Evolutionary conservation across 37 sponge, comb jelly and placozoan genomes (phyloP).

Genomic region (Chondrilla cf. caribensis): DNA sequence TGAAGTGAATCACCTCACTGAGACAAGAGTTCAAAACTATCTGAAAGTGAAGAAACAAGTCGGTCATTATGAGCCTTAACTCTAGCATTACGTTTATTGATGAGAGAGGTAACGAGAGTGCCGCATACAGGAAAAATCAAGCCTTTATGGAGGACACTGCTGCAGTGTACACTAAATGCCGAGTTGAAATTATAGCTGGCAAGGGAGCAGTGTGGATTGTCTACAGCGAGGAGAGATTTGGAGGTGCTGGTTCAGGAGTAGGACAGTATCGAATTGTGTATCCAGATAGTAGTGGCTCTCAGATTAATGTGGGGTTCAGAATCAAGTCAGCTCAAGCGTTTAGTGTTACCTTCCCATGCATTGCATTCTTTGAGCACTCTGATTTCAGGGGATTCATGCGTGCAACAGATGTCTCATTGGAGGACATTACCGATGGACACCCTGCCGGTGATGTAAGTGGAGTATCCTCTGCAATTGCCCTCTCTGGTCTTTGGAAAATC

Average conservation of each 20-base stretch:
- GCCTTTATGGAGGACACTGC: neutral
- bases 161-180: neutral
- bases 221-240: slow-evolving; percentile 1
- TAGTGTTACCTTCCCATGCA: neutral
- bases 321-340: slow-evolving; percentile 23
- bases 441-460: neutral
- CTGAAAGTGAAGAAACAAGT: too few relatives aligned
- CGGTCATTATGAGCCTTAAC: too few relatives aligned
- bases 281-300: neutral
- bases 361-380: neutral
- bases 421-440: neutral
- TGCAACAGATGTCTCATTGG: too few relatives aligned
- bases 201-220: slow-evolving; percentile 23
- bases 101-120: too few relatives aligned
- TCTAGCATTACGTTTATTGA: too few relatives aligned
- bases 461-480: neutral
- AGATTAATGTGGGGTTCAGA: neutral
- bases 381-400: neutral
- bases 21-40: too few relatives aligned
- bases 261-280: neutral
- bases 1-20: too few relatives aligned
- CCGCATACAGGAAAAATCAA: too few relatives aligned
- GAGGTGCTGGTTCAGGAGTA: neutral
- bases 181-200: neutral
- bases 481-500: neutral